Evolutionary conservation across 2,113 vertebrate species (phyloP).

Genomic region (Cyanoliseus patagonus): DNA sequence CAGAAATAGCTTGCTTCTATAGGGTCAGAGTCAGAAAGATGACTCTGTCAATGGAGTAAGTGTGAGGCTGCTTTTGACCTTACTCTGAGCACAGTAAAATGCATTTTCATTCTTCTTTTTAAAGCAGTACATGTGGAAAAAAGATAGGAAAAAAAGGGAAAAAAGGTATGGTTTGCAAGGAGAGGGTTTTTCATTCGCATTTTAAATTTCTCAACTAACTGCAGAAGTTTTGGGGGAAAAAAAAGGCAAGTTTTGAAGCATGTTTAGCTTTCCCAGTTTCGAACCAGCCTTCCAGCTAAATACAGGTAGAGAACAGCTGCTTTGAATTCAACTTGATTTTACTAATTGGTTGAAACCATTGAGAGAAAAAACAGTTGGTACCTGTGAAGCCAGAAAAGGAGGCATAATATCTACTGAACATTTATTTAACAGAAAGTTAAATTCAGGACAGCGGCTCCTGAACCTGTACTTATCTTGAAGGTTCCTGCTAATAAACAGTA

Average conservation of each 20-base stretch:
- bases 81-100: conserved; percentile 1
- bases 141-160: neutral
- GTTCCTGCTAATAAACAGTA: neutral
- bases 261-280: neutral
- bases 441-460: neutral
- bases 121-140: neutral
- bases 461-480: neutral
- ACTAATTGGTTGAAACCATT: neutral
- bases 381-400: neutral
- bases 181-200: neutral
- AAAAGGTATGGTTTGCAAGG: neutral
- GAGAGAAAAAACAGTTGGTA: neutral
- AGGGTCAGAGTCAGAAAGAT: conserved; percentile 39
- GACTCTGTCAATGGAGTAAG: conserved; percentile 18
- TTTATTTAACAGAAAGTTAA: neutral
- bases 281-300: neutral
- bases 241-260: neutral
- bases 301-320: neutral
- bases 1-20: conserved; percentile 12
- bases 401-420: neutral
- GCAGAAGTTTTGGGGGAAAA: neutral
- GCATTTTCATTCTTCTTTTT: neutral
- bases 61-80: conserved; percentile 7
- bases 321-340: neutral
- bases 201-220: neutral